phyloP scores from a whole-genome alignment of 2,888 invertebrate species.

The Ormyrus thymus region DNA sequence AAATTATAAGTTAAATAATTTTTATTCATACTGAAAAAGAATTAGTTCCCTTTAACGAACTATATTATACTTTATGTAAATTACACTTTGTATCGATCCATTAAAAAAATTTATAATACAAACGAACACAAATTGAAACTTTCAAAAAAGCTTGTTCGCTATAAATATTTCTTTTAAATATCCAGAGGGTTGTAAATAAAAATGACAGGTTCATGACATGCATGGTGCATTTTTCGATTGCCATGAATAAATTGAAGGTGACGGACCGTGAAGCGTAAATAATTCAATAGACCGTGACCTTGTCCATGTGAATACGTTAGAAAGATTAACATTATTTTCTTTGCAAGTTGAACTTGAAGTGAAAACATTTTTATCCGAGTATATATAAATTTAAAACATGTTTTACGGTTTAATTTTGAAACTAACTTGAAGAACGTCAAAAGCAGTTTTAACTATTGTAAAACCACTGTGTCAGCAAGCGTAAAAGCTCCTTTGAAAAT shows the following conservation, averaged over 20 bases:
- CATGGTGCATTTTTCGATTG: slow-evolving; percentile 18
- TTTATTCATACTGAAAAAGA: background rate
- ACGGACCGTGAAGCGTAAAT: slow-evolving; percentile 2
- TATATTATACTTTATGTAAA: too few relatives aligned
- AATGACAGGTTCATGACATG: slow-evolving; percentile 6
- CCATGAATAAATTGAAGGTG: slow-evolving; percentile 9
- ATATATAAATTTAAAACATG: background rate
- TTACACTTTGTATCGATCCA: too few relatives aligned
- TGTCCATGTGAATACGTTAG: background rate
- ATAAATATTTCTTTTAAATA: background rate
- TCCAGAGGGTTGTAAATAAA: background rate
- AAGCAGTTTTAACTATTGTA: background rate
- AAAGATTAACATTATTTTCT: background rate
- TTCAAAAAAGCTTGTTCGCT: background rate
- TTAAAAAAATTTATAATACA: too few relatives aligned
- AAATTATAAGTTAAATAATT: background rate
- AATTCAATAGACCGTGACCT: slow-evolving; percentile 19
- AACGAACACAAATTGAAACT: too few relatives aligned
- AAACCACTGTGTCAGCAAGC: too few relatives aligned
- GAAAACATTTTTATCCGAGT: background rate
- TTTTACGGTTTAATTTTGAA: background rate
- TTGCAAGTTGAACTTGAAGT: too few relatives aligned
- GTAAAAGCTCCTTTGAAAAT: too few relatives aligned
- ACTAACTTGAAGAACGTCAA: background rate
- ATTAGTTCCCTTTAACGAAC: too few relatives aligned